These are phyloP conservation scores for Eurois occulta DNA, from an alignment of 2,888 invertebrate species.

Conservation along the genomic window DNA sequence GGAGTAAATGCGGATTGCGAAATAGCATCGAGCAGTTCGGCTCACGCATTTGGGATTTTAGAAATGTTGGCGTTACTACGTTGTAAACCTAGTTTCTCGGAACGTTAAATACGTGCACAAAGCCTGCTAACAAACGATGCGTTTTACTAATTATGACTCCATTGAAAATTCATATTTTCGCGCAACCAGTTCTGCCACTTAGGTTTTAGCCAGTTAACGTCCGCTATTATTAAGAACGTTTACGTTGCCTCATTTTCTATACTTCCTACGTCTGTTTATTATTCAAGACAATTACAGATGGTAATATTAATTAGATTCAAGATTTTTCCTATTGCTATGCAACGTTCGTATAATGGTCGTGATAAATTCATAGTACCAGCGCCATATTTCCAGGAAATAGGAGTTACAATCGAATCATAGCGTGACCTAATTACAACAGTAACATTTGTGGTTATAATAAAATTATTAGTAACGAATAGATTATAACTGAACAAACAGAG, in stretches of 20 bases:
- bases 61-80: slow-evolving; percentile 86
- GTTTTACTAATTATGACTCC: slow-evolving; percentile 58
- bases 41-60: slow-evolving; percentile 84
- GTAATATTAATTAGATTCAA: slow-evolving; percentile 65
- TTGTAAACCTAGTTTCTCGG: slow-evolving; percentile 87
- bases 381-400: slow-evolving; percentile 75
- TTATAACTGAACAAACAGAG: slow-evolving; percentile 72
- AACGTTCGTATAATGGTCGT: slow-evolving; percentile 62
- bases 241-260: slow-evolving; percentile 51
- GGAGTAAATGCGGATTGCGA: slow-evolving; percentile 85
- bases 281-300: slow-evolving; percentile 61
- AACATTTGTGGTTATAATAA: slow-evolving; percentile 70
- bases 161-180: slow-evolving; percentile 62
- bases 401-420: slow-evolving; percentile 74
- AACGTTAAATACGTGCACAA: slow-evolving; percentile 69
- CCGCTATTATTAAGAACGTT: slow-evolving; percentile 38
- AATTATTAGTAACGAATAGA: slow-evolving; percentile 71
- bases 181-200: slow-evolving; percentile 30
- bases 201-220: slow-evolving; percentile 39
- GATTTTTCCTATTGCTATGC: slow-evolving; percentile 70
- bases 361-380: slow-evolving; percentile 74
- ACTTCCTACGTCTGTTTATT: slow-evolving; percentile 53
- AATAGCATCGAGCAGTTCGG: slow-evolving; percentile 75
- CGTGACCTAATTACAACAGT: slow-evolving; percentile 69
- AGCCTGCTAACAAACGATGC: slow-evolving; percentile 64